phyloP scores from a whole-genome alignment of 2,888 invertebrate species.

The Tiliacea aurago region DNA sequence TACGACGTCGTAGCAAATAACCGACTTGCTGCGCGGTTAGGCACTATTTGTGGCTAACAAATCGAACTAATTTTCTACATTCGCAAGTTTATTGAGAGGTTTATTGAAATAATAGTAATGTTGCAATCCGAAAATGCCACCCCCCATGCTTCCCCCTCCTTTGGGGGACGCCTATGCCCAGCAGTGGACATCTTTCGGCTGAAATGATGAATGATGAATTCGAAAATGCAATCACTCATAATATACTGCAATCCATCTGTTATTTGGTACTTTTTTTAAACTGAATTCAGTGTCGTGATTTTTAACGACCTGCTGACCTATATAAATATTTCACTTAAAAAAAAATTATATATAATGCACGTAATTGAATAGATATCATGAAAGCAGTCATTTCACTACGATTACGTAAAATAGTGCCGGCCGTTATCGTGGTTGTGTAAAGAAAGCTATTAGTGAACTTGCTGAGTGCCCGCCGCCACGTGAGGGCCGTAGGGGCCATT shows the following conservation, averaged over 20 bases:
- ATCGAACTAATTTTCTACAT: constrained; percentile 39
- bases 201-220: no score
- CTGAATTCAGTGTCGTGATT: constrained; percentile 3
- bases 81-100: constrained; percentile 32
- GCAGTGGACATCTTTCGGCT: no score
- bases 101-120: constrained; percentile 20
- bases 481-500: constrained; percentile 40
- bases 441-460: constrained; percentile 58
- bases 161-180: no score
- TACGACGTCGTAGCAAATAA: constrained; percentile 55
- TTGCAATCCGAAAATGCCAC: background rate
- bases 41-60: constrained; percentile 37
- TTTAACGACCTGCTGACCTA: constrained; percentile 31
- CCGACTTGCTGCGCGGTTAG: constrained; percentile 24
- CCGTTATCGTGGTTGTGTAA: constrained; percentile 52
- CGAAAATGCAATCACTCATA: constrained; percentile 11
- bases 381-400: constrained; percentile 35
- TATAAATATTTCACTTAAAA: background rate
- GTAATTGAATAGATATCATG: constrained; percentile 38
- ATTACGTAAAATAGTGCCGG: constrained; percentile 42
- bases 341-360: constrained; percentile 21
- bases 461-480: constrained; percentile 40
- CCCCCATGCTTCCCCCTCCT: no score
- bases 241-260: constrained; percentile 5
- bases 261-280: background rate